These are phyloP conservation scores for Melanocharis versteri DNA, from an alignment of 2,113 vertebrate genomes.

Conservation along the genomic window DNA sequence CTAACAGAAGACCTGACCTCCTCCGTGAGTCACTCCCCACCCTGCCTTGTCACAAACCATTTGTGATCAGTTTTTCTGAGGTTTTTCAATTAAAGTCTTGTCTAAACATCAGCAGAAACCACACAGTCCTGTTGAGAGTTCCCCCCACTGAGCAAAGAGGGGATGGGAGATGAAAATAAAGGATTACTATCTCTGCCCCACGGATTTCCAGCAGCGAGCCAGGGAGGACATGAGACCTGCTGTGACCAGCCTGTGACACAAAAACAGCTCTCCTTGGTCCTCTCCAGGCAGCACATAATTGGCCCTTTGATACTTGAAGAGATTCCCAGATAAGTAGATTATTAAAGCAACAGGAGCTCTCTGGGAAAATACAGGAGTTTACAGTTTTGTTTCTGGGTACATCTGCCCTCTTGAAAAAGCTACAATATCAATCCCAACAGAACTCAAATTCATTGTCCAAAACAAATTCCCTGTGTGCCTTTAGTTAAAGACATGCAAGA, in stretches of 20 bases:
- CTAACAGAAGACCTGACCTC: neutral
- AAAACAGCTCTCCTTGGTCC: neutral
- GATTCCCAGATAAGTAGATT: neutral
- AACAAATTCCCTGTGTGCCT: neutral
- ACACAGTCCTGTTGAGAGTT: neutral
- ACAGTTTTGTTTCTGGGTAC: neutral
- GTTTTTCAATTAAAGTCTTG: neutral
- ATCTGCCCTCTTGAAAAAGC: neutral
- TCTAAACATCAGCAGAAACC: neutral
- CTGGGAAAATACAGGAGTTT: neutral
- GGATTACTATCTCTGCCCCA: neutral
- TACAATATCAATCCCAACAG: neutral
- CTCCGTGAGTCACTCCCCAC: neutral
- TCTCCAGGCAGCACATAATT: neutral
- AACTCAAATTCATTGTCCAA: neutral
- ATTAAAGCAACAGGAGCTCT: slow-evolving; percentile 12
- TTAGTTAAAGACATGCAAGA: neutral
- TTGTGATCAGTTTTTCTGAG: neutral
- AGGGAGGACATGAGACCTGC: neutral
- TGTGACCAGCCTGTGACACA: neutral
- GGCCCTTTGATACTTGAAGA: slow-evolving; percentile 12
- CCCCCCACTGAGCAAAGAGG: neutral
- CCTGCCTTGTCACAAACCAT: neutral
- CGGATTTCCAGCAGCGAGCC: neutral
- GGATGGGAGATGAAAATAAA: neutral